Base-by-base conservation (phyloP, 30 jellyfish, hydroid and myxozoan species). In the Turritopsis dohrnii region DNA sequence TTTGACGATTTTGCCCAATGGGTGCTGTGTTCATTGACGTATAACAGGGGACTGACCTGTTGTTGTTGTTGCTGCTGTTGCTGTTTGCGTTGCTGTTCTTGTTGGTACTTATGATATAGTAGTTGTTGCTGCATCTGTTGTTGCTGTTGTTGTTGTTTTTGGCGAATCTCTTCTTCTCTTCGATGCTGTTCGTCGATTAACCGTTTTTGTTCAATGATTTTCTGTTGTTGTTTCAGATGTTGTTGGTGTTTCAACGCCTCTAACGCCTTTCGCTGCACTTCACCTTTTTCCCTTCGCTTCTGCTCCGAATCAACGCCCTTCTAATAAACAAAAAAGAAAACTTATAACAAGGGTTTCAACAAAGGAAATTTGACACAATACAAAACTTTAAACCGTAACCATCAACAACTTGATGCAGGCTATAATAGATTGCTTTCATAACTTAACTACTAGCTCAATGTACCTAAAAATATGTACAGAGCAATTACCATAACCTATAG, bases 61-160 rank as follows among this genome's bases (percentile, higher is more conserved):
- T 79, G 85, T 52, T 79, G 76, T 52, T 79, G 85, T 79, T 79
- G 85, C 41, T 79, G 85, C 19, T 69, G 77, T 60, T 91, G 88
- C 27, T 91, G 97, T 31, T 84, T 86, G 66, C 65, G 79, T 74
- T 80, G 86, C 84, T 88, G 96, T 22, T 75, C 65, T 41, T 82
- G 88, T 65, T 90, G 86, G 82, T 72, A 5, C 52, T 90, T 88
- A 8, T 90, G 96, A 54, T 85, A 87, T 69, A 54, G 81, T 81
- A 54, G 88, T 26, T 66, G 84, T 16, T 82, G 94, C 74, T 52
- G 71, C 54, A 73, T 91, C 30, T 82, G 96, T 69, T 29, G 81
- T 71, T 54, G 80, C 21, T 86, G 97, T 79, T 87, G 94, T 28
- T 86, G 97, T 76, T 81, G 95, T 75, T 86, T 73, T 86, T 21